Base-by-base conservation (phyloP, 1,140 invertebrate species). In the Drosophila novamexicana region DNA sequence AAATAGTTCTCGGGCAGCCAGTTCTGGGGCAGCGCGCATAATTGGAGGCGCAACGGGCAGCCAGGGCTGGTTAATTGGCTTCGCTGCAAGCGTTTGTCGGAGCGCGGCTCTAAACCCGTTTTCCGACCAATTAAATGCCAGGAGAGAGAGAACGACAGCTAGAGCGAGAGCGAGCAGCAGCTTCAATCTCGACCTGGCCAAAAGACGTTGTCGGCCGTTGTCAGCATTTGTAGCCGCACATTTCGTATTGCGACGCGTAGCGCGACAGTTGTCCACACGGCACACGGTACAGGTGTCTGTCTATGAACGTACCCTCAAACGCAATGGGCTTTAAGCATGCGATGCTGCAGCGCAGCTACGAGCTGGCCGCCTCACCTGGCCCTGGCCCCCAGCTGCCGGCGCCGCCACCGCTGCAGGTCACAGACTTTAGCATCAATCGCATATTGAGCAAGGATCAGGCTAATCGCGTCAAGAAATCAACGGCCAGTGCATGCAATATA, bases 361-460 rank as follows among this genome's bases (percentile, higher is more conserved):
- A 92, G 16, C 52, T 86, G 53, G 79, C 70, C 36, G 78, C 83
- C 29, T 78, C 82, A 39, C 79, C 88, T 7, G 52, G 70, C 57
- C 79, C 88, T 7, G 52, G 70, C 57, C 44, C 64, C 53, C 59
- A 79, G 40, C 32, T 76, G 29, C 36, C 56, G 9, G 47, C 52
- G 50, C 66, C 73, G 47, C 69, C 73, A 5, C 76, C 77, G 6
- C 37, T 36, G 1, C 81, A 90, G 40, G 70, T 90, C 7, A 92
- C 91, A 3, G 91, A 92, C 69, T 92, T 92, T 39, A 92, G 91
- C 52, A 92, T 92, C 6, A 83, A 81, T 54, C 73, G 88, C 52
- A 92, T 92, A 62, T 40, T 92, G 47, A 36, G 75, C 14, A 84
- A 90, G 72, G 83, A 86, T 29, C 22, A 29, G 22, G 22, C 22